Evolutionary conservation across 1,140 invertebrate genomes (phyloP), one percentile per base, ranked within the genome.

Genomic region (Drosophila baimaii): DNA sequence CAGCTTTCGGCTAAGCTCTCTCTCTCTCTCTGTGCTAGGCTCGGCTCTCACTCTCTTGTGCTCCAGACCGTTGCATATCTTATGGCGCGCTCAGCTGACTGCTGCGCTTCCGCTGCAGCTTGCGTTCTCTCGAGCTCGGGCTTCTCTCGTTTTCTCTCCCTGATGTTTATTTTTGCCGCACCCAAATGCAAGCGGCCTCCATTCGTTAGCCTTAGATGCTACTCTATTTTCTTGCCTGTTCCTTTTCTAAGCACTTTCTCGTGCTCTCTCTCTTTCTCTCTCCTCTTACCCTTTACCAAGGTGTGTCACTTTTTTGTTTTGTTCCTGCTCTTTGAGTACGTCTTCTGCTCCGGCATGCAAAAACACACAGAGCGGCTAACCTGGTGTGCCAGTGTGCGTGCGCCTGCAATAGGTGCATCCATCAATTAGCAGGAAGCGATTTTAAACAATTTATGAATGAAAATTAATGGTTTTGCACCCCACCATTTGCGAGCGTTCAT

Each of bases 271-370:
- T 33, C 43, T 54, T 31, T 33, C 47, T 35, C 35, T 17, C 56
- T 66, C 51, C 52, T 64, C 23, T 54, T 15, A 37, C 46, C 77
- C 37, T 64, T 75, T 74, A 54, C 52, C 73, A 88, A 88, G 83
- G 83, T 88, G 83, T 88, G 83, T 88, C 83, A 88, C 83, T 88
- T 88, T 88, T 88, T 88, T 88, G 83, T 88, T 88, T 88, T 88
- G 83, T 88, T 88, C 84, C 66, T 80, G 73, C 76, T 44, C 47
- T 88, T 86, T 82, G 55, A 58, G 59, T 70, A 52, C 58, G 52
- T 54, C 46, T 54, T 86, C 61, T 37, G 21, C 66, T 58, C 23
- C 27, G 19, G 35, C 56, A 56, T 63, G 35, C 56, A 47, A 72
- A 56, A 54, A 21, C 47, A 52, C 33, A 35, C 51, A 15, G 29